phyloP scores from a whole-genome alignment of 2,113 vertebrate genomes.

The Glaucomys volans region DNA sequence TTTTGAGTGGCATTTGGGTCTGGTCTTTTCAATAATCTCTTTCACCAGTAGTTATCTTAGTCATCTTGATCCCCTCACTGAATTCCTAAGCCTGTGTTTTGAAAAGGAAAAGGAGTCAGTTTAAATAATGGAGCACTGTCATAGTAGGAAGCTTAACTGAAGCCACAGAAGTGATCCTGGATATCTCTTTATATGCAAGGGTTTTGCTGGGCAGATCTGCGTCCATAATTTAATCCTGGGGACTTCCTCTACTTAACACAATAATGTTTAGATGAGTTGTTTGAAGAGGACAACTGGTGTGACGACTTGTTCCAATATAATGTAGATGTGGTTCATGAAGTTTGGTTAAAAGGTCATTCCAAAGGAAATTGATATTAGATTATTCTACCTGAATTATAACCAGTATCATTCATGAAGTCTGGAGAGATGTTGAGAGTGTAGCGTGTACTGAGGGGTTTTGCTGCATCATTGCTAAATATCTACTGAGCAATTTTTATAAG shows the following conservation, averaged over 20 bases:
- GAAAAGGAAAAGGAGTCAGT: slow-evolving; percentile 10
- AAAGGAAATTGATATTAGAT: slow-evolving; percentile 1
- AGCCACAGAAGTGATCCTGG: not conserved
- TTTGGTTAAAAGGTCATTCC: slow-evolving; percentile 36
- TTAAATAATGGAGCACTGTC: not conserved
- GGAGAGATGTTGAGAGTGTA: slow-evolving; percentile 5
- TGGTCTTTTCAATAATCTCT: slow-evolving; percentile 20
- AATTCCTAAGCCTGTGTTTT: slow-evolving; percentile 44
- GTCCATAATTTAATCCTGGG: not conserved
- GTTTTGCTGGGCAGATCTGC: not conserved
- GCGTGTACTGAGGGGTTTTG: not conserved
- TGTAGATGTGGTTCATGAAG: not conserved
- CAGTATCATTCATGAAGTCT: not conserved
- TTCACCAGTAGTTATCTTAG: slow-evolving; percentile 21
- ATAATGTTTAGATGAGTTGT: not conserved
- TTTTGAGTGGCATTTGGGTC: not conserved
- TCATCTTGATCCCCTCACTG: not conserved
- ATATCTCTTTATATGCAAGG: not conserved
- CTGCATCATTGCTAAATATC: not conserved
- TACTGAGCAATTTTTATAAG: slow-evolving; percentile 9
- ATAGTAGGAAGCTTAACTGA: not conserved
- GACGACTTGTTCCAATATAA: not conserved
- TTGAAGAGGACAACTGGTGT: not conserved
- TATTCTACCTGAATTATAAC: slow-evolving; percentile 16
- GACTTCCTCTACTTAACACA: not conserved